A percentile compares a stretch with the other conserved stretches of the same genome.
Conservation (phyloP, 2,888 invertebrate species). For the Ophion costatus region DNA sequence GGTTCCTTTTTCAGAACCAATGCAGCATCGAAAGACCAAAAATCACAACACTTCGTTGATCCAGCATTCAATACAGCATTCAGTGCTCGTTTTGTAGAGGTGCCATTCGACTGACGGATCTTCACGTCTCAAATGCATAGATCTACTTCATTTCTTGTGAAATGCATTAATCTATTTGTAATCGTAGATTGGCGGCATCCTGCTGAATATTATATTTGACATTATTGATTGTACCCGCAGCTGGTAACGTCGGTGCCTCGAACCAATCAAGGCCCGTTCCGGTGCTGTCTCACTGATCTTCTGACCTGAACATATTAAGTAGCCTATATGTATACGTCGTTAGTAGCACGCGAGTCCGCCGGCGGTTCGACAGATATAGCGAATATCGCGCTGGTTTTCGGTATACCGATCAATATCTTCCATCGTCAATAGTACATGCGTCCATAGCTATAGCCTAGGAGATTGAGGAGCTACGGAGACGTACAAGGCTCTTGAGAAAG, state of each 20-base stretch:
- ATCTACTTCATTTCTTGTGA: no score
- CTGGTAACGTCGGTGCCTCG: background rate
- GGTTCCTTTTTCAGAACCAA: no score
- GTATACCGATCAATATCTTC: constrained; percentile 43
- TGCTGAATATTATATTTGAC: background rate
- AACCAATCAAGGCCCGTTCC: background rate
- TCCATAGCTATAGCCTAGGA: background rate
- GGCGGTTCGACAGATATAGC: constrained; percentile 10
- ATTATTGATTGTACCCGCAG: background rate
- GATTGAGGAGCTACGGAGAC: constrained; percentile 48
- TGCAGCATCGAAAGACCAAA: no score
- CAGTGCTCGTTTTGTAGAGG: no score
- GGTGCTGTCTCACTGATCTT: background rate
- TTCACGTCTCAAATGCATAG: no score
- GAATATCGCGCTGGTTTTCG: constrained; percentile 24
- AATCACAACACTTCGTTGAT: no score
- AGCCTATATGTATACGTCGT: background rate
- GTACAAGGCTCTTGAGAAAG: constrained; percentile 37
- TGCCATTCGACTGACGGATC: no score
- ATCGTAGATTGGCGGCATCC: no score
- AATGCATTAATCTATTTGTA: no score
- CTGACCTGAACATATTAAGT: background rate
- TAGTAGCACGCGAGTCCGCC: background rate
- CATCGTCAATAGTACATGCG: constrained; percentile 46
- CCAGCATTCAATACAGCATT: no score